Evolutionary conservation across 2,797 vertebrate species (phyloP).

Genomic region (Knipowitschia caucasica): DNA sequence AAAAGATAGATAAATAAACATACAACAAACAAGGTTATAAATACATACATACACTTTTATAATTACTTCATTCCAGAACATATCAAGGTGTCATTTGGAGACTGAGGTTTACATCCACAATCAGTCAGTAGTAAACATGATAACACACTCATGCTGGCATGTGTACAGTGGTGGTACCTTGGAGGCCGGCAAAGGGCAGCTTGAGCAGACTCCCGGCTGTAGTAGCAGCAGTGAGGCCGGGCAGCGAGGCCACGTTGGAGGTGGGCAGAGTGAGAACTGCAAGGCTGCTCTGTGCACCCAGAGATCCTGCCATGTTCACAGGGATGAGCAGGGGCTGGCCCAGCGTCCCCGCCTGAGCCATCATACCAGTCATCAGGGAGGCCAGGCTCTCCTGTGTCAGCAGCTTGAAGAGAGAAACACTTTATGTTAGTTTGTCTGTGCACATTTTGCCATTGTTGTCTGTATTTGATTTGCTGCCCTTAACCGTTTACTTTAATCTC

Average conservation of each 20-base stretch:
- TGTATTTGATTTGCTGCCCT: not conserved
- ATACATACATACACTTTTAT: too few relatives aligned
- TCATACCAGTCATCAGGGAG: conserved; percentile 93
- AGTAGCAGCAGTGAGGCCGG: conserved; percentile 83
- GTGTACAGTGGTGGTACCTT: conserved; percentile 89
- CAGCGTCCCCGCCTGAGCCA: conserved; percentile 91
- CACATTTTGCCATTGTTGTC: too few relatives aligned
- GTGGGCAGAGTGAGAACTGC: conserved; percentile 93
- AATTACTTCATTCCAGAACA: too few relatives aligned
- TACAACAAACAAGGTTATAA: too few relatives aligned
- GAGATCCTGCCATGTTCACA: conserved; percentile 90
- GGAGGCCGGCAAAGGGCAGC: conserved; percentile 85
- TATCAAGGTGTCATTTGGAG: too few relatives aligned
- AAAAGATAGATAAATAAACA: not conserved
- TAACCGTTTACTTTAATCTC: too few relatives aligned
- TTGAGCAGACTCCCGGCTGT: conserved; percentile 87
- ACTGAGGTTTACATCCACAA: too few relatives aligned
- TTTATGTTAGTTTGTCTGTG: not conserved
- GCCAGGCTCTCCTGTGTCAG: conserved; percentile 96
- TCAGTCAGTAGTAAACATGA: too few relatives aligned
- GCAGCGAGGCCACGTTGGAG: conserved; percentile 87
- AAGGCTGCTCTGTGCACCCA: conserved; percentile 88
- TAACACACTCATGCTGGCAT: too few relatives aligned
- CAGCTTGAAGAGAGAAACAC: conserved; percentile 68
- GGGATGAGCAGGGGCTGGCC: conserved; percentile 96